phyloP scores from a whole-genome alignment of 64 coral and sea anemone genomes.

The Montipora cactus region DNA sequence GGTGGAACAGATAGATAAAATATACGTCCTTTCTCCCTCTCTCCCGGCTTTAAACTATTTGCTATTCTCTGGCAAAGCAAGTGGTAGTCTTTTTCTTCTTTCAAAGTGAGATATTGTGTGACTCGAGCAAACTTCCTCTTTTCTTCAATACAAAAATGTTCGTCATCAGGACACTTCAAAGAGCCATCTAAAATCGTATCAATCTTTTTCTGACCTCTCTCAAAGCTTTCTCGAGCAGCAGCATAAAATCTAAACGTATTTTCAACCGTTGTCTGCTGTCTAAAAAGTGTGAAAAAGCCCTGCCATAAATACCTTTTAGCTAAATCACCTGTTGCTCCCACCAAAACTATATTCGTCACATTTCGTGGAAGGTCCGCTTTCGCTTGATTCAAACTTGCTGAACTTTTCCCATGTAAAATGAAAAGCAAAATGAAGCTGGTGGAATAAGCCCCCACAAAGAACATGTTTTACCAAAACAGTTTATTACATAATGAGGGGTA shows the following conservation, averaged over 20 bases:
- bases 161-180: constrained; percentile 48
- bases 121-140: not conserved
- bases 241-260: constrained; percentile 69
- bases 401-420: not conserved
- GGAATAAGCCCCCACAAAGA: not conserved
- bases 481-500: not conserved
- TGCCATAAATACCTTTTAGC: constrained; percentile 92
- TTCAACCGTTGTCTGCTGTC: constrained; percentile 13
- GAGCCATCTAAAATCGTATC: constrained; percentile 47
- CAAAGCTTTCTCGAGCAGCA: constrained; percentile 57
- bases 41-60: not conserved
- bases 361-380: not conserved
- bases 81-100: constrained; percentile 77
- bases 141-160: not conserved
- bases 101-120: constrained; percentile 66
- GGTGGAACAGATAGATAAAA: constrained; percentile 95
- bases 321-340: constrained; percentile 87
- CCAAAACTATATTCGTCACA: constrained; percentile 71
- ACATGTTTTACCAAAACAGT: not conserved
- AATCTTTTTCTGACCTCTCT: constrained; percentile 68
- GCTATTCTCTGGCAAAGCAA: constrained; percentile 61
- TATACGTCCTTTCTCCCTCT: constrained; percentile 60
- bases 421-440: not conserved
- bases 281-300: constrained; percentile 74
- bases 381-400: not conserved